phyloP scores from a whole-genome alignment of 2,888 invertebrate genomes.

The Cataglyphis livida region DNA sequence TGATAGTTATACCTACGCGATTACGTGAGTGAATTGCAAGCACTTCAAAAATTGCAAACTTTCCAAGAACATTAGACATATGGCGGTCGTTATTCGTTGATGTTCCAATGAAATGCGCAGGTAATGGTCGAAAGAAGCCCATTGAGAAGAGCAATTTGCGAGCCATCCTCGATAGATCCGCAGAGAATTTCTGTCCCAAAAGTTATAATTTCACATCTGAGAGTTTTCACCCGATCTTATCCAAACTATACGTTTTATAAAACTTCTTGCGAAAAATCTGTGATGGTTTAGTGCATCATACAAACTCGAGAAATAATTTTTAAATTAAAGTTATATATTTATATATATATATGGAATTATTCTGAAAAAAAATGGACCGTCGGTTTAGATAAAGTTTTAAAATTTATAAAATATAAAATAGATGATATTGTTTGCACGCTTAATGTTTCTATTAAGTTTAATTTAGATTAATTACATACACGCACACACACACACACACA shows the following conservation, averaged over 20 bases:
- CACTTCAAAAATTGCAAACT: slow-evolving; percentile 42
- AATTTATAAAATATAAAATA: not conserved
- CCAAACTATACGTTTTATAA: not conserved
- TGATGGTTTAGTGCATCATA: not conserved
- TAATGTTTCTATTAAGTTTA: not conserved
- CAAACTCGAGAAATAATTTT: not conserved
- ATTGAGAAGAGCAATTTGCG: slow-evolving; percentile 17
- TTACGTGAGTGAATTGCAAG: slow-evolving; percentile 24
- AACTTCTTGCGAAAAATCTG: not conserved
- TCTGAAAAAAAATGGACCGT: not conserved
- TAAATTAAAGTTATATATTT: not conserved
- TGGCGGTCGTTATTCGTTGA: slow-evolving; percentile 39
- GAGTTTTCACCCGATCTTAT: not conserved
- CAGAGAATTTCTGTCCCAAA: not conserved
- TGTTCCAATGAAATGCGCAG: slow-evolving; percentile 16
- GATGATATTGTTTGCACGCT: not conserved
- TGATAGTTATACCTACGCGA: not conserved
- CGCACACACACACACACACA: no score
- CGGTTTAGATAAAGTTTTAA: not conserved
- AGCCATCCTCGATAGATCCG: slow-evolving; percentile 19
- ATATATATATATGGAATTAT: not conserved
- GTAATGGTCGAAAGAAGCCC: slow-evolving; percentile 25
- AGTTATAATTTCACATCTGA: slow-evolving; percentile 34
- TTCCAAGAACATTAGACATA: slow-evolving; percentile 46
- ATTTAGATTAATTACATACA: not conserved